Evolutionary conservation across 2,797 vertebrate species (phyloP).

Genomic region (Sciaenops ocellatus): DNA sequence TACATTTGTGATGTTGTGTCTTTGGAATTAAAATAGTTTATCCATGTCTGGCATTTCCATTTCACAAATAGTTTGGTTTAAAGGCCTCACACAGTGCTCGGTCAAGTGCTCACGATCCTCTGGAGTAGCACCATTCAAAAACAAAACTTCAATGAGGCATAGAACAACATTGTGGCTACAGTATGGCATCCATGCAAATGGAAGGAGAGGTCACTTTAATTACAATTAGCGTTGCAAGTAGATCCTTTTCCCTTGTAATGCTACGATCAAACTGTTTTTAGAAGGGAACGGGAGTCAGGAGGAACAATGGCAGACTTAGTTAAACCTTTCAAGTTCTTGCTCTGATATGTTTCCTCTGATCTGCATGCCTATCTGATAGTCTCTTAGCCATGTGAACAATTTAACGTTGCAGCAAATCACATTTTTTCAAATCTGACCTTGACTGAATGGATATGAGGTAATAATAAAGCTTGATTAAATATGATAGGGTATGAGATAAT

Average conservation of each 20-base stretch:
- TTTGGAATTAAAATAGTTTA: background rate
- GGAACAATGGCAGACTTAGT: background rate
- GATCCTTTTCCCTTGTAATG: background rate
- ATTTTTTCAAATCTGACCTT: background rate
- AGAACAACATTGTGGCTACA: background rate
- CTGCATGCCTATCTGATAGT: background rate
- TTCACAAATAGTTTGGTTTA: background rate
- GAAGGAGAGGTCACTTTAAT: background rate
- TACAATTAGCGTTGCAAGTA: too few species aligned
- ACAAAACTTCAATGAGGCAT: background rate
- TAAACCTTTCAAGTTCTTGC: background rate
- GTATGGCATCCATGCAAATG: slow-evolving; percentile 14
- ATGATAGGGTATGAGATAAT: background rate
- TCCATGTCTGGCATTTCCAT: background rate
- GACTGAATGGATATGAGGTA: background rate
- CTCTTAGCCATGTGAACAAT: background rate
- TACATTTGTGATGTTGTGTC: background rate
- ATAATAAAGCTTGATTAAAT: background rate
- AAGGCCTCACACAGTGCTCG: slow-evolving; percentile 48
- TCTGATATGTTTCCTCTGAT: background rate
- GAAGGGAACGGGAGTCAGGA: background rate
- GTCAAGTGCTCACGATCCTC: slow-evolving; percentile 24
- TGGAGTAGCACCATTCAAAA: slow-evolving; percentile 26
- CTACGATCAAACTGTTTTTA: slow-evolving; percentile 4
- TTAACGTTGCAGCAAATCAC: background rate